Percentiles rank a stretch among this genome's conserved stretches.
Evolutionary conservation across 2,797 vertebrate species (phyloP).

Genomic region (Chaenodraco wilsoni): DNA sequence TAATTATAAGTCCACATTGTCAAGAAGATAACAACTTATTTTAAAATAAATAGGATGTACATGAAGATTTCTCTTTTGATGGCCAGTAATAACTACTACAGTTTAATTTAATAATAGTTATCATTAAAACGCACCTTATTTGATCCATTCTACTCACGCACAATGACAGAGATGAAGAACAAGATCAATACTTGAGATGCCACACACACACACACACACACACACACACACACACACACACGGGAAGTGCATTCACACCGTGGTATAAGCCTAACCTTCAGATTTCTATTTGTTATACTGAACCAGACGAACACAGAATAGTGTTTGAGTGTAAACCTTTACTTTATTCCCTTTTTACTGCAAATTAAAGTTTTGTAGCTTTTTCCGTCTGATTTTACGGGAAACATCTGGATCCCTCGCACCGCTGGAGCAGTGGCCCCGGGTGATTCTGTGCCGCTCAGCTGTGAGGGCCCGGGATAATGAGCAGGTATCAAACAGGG

Average conservation of each 20-base stretch:
- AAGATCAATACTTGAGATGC: constrained; percentile 19
- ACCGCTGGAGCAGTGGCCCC: constrained; percentile 78
- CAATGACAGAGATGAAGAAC: constrained; percentile 17
- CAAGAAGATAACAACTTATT: too few species aligned
- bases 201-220: constrained; percentile 17
- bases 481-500: constrained; percentile 82
- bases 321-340: constrained; percentile 81
- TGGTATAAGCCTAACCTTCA: constrained; percentile 61
- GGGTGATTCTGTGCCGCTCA: constrained; percentile 77
- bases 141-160: not conserved
- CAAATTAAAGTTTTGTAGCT: constrained; percentile 89
- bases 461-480: constrained; percentile 79
- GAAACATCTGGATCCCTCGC: constrained; percentile 86
- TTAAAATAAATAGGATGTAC: too few species aligned
- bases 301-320: constrained; percentile 70
- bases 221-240: constrained; percentile 19
- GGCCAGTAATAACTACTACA: not conserved
- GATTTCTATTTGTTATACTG: constrained; percentile 46
- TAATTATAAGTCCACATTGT: not conserved
- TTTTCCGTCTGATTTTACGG: constrained; percentile 88
- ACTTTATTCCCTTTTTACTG: constrained; percentile 84
- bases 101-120: not conserved
- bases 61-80: too few species aligned
- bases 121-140: not conserved
- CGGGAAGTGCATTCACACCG: constrained; percentile 45